Conservation (phyloP, 2,888 invertebrate species). For the Danaus chrysippus region DNA sequence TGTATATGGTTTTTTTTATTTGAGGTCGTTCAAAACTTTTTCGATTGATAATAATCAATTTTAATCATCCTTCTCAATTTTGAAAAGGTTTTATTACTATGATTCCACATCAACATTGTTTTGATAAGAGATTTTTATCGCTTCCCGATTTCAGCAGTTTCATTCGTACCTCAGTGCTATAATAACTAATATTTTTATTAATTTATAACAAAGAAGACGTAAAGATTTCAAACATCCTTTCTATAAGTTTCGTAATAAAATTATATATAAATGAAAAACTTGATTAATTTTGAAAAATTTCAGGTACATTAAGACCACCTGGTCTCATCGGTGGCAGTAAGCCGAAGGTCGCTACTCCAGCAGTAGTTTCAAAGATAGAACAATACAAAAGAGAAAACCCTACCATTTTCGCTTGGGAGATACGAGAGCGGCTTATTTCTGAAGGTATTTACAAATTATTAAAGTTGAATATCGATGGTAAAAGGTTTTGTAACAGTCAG, state of each 20-base stretch:
- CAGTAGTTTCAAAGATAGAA: constrained; percentile 98
- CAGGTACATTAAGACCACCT: constrained; percentile 93
- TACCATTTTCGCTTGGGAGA: constrained; percentile 99
- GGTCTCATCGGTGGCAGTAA: constrained; percentile 97
- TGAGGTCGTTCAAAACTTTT: too few species aligned
- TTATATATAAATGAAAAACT: not conserved
- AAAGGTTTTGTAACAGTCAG: constrained; percentile 36
- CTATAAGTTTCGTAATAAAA: not conserved
- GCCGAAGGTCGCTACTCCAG: constrained; percentile 98
- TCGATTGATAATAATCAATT: too few species aligned
- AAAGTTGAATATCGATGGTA: constrained; percentile 33
- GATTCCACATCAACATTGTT: too few species aligned
- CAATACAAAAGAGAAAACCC: constrained; percentile 99
- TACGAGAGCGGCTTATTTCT: constrained; percentile 95
- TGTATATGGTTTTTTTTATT: too few species aligned
- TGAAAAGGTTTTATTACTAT: too few species aligned
- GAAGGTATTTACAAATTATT: constrained; percentile 85
- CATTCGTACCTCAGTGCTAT: too few species aligned
- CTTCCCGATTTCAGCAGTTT: too few species aligned
- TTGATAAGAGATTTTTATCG: too few species aligned
- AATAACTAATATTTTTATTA: too few species aligned
- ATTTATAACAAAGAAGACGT: too few species aligned
- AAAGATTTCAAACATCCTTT: too few species aligned
- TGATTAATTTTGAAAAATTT: constrained; percentile 44
- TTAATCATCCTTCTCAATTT: too few species aligned